Percentiles rank a stretch among this genome's conserved stretches.
Conservation (phyloP, 2,113 vertebrate genomes). For the Prolemur simus region DNA sequence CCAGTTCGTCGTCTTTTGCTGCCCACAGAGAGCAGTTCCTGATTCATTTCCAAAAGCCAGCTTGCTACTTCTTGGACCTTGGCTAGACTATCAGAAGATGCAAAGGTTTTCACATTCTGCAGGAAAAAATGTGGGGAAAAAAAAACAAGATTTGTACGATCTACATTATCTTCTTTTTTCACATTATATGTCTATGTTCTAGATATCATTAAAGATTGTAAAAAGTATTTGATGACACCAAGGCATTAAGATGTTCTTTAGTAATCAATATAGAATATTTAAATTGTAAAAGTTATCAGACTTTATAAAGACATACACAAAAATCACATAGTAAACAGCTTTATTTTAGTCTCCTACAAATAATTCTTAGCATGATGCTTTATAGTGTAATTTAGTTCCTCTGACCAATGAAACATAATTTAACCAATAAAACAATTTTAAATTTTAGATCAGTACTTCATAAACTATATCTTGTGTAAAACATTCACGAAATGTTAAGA, state of each 20-base stretch:
- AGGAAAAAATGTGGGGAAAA: conserved; percentile 39
- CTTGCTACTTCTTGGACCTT: conserved; percentile 99
- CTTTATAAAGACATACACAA: not conserved
- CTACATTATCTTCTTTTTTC: not conserved
- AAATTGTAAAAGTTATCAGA: not conserved
- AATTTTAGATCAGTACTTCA: not conserved
- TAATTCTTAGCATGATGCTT: conserved; percentile 43
- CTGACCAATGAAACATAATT: conserved; percentile 38
- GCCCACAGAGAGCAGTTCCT: conserved; percentile 99
- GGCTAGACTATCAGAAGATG: conserved; percentile 99
- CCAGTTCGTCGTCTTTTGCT: conserved; percentile 96
- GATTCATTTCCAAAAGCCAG: conserved; percentile 99
- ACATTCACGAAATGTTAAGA: not conserved
- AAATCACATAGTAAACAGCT: conserved; percentile 4
- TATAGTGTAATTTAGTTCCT: conserved; percentile 41
- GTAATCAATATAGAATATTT: not conserved
- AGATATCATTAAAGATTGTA: conserved; percentile 43
- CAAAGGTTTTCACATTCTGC: conserved; percentile 98
- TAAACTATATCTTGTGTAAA: conserved; percentile 22
- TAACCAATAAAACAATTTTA: conserved; percentile 39
- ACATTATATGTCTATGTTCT: not conserved
- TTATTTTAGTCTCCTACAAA: conserved; percentile 39
- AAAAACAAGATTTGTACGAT: conserved; percentile 56
- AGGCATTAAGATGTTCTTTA: conserved; percentile 28
- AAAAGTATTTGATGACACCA: not conserved